Evolutionary conservation across 2,113 vertebrate genomes (phyloP).

Genomic region (Sialia sialis): DNA sequence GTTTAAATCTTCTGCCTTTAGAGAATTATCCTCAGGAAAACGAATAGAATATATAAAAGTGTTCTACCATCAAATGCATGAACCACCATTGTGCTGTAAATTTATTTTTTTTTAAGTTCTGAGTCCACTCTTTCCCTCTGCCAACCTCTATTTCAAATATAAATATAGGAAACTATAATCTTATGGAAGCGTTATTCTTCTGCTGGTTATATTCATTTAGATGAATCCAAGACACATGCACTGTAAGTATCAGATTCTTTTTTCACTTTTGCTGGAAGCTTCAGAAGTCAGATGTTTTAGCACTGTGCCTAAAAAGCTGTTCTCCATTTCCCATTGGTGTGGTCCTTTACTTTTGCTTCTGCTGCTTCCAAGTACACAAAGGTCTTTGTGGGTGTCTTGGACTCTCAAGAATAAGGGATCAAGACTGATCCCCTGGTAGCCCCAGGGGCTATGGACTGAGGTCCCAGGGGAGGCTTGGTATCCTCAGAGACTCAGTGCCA

Average conservation of each 20-base stretch:
- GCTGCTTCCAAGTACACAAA: background rate
- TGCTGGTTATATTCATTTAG: background rate
- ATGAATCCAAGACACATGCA: background rate
- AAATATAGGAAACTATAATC: background rate
- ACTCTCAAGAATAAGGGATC: background rate
- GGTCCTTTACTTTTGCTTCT: background rate
- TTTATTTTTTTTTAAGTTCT: background rate
- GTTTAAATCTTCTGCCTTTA: background rate
- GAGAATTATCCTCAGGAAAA: slow-evolving; percentile 15
- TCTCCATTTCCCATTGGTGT: background rate
- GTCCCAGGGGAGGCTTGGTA: background rate
- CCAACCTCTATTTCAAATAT: background rate
- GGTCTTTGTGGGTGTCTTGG: background rate
- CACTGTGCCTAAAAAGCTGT: background rate
- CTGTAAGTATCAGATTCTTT: background rate
- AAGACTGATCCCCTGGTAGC: background rate
- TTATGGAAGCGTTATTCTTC: background rate
- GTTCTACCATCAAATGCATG: background rate
- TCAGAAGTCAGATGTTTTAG: background rate
- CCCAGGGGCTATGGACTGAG: background rate
- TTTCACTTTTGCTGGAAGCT: background rate
- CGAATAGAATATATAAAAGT: background rate
- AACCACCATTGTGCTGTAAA: background rate
- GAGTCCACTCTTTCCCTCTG: background rate
- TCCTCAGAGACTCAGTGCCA: background rate